A percentile compares a stretch with the other conserved stretches of the same genome.
phyloP scores from a whole-genome alignment of 2,888 invertebrate species.

The Heteropelma amictum region DNA sequence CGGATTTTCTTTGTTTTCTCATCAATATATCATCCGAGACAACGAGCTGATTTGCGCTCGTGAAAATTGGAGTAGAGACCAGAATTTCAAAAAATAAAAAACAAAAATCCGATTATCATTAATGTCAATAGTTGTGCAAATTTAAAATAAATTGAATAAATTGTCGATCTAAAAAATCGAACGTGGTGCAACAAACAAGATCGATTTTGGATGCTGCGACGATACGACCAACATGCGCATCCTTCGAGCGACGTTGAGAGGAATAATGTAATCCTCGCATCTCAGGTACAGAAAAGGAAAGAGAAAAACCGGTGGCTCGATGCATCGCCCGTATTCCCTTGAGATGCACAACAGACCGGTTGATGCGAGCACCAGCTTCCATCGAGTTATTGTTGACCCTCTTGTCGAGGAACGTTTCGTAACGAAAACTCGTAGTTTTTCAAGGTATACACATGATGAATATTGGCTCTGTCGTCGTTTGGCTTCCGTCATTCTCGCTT shows the following conservation, averaged over 20 bases:
- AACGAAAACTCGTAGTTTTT: slow-evolving; percentile 51
- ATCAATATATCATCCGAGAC: too few species aligned
- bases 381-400: slow-evolving; percentile 51
- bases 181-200: too few species aligned
- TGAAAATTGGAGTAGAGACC: too few species aligned
- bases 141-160: too few species aligned
- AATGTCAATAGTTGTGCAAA: too few species aligned
- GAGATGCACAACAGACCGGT: background rate
- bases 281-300: background rate
- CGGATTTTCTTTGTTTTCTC: too few species aligned
- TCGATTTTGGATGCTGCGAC: background rate
- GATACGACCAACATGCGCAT: background rate
- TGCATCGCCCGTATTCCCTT: background rate
- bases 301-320: slow-evolving; percentile 9
- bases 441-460: slow-evolving; percentile 14
- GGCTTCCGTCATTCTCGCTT: background rate
- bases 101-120: too few species aligned
- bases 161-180: too few species aligned
- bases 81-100: too few species aligned
- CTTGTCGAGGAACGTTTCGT: slow-evolving; percentile 32
- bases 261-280: background rate
- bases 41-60: too few species aligned
- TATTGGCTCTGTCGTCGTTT: slow-evolving; percentile 25
- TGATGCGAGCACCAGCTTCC: slow-evolving; percentile 1
- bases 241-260: background rate